Base-by-base conservation (phyloP, 2,797 vertebrate species). In the Manis javanica region DNA sequence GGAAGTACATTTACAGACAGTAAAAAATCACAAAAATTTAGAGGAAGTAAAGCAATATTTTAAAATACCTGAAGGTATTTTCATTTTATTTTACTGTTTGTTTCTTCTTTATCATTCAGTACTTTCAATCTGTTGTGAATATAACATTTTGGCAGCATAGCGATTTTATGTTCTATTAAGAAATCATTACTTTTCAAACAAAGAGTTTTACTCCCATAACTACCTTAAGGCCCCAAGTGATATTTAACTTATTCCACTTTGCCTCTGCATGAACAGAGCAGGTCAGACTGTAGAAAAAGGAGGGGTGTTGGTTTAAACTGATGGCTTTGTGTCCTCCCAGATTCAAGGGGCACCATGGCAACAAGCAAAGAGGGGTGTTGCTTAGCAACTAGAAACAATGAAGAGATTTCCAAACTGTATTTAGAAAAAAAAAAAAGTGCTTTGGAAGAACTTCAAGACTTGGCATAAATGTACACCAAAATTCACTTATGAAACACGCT, bases 381-480 rank as follows among this genome's bases (percentile, higher is more conserved):
- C 97, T 93, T 98, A 98, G 97, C 94, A 98, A 98, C 97, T 92
- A n/a, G 64, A 57, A 96, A 84, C 86, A 84, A 96, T 72, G 72
- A 97, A 94, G 71, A 97, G 87, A 96, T 96, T 95, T 95, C 81
- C 77, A 87, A 97, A 94, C 57, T 90, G 78, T 93, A 87, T 92
- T 64, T 94, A 91, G 85, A 2, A 66, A 81, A 66, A 66, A 83
- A n/a, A n/a, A 71, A 95, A 84, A 88, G 42, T 92, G 51, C 12
- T 87, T 85, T 93, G 92, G 95, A 97, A 79, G 49, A 95, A 97
- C 88, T 98, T 98, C 59, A 90, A 69, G 64, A 91, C 26, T 95
- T 96, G 93, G 87, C 87, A 95, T 78, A 88, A 91, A 94, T 37
- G 24, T 74, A 68, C 53, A 96, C 68, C 90, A 82, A 61, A 68